Evolutionary conservation across 2,797 vertebrate species (phyloP).

Genomic region (Loris lydekkerianus): DNA sequence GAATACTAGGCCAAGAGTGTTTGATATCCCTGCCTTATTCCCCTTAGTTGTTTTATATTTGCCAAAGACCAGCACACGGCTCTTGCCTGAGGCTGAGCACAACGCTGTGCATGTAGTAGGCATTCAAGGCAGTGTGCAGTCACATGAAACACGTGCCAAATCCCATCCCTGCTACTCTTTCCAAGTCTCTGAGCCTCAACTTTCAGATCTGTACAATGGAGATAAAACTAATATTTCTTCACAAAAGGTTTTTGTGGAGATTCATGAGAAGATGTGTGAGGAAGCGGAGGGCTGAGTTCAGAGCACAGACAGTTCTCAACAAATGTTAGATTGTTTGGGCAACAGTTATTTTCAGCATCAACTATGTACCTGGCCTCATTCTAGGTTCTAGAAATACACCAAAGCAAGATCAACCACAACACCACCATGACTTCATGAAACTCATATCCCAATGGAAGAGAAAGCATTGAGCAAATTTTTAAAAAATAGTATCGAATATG

Average conservation of each 20-base stretch:
- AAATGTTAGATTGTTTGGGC: background rate
- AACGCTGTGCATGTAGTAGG: background rate
- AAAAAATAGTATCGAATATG: background rate
- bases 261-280: background rate
- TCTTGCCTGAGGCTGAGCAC: background rate
- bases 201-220: background rate
- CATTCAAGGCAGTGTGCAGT: background rate
- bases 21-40: background rate
- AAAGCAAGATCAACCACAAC: background rate
- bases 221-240: background rate
- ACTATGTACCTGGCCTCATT: background rate
- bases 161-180: background rate
- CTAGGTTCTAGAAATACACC: background rate
- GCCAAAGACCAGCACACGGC: no score
- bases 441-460: background rate
- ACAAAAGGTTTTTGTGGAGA: fast-evolving
- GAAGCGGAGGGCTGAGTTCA: background rate
- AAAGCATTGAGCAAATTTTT: background rate
- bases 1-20: no score
- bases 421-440: background rate
- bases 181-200: background rate
- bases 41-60: background rate
- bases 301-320: background rate
- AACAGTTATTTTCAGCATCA: background rate
- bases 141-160: background rate